Conservation (phyloP, 2,888 invertebrate species). For the Sylvicola cinctus region DNA sequence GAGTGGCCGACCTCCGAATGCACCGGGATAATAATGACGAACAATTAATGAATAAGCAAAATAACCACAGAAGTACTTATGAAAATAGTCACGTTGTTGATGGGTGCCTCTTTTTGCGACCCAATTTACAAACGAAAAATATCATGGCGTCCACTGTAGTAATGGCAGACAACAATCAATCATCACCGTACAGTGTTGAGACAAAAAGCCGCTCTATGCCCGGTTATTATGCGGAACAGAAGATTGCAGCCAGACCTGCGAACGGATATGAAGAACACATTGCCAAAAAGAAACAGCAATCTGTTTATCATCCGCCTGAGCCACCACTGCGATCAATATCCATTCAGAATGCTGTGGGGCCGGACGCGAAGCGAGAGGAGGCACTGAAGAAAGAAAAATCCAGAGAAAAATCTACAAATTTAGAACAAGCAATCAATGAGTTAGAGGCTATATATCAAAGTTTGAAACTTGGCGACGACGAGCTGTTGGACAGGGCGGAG, state of each 20-base stretch:
- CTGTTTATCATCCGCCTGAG: slow-evolving; percentile 10
- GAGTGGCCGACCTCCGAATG: slow-evolving; percentile 15
- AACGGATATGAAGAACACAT: slow-evolving; percentile 25
- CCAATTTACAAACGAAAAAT: slow-evolving; percentile 11
- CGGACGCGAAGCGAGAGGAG: slow-evolving; percentile 14
- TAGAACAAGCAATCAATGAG: slow-evolving; percentile 76
- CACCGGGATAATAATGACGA: slow-evolving; percentile 14
- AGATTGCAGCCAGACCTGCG: slow-evolving; percentile 10
- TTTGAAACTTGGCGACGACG: slow-evolving; percentile 64
- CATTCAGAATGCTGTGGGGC: slow-evolving; percentile 25
- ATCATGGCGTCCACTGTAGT: slow-evolving; percentile 7
- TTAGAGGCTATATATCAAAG: slow-evolving; percentile 82
- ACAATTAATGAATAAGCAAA: slow-evolving; percentile 4
- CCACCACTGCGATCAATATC: slow-evolving; percentile 12
- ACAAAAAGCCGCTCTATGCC: slow-evolving; percentile 24
- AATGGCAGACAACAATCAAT: no score
- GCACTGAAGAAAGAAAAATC: slow-evolving; percentile 8
- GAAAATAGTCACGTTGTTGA: slow-evolving; percentile 16
- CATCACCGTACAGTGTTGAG: no score
- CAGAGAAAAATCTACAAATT: slow-evolving; percentile 50
- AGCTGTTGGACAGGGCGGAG: slow-evolving; percentile 59
- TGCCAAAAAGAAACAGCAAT: slow-evolving; percentile 11
- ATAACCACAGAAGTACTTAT: slow-evolving; percentile 5
- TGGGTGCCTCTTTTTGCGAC: slow-evolving; percentile 20
- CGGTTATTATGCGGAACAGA: slow-evolving; percentile 16